These are phyloP conservation scores for Butorides virescens DNA, from an alignment of 2,113 vertebrate species.

Conservation along the genomic window DNA sequence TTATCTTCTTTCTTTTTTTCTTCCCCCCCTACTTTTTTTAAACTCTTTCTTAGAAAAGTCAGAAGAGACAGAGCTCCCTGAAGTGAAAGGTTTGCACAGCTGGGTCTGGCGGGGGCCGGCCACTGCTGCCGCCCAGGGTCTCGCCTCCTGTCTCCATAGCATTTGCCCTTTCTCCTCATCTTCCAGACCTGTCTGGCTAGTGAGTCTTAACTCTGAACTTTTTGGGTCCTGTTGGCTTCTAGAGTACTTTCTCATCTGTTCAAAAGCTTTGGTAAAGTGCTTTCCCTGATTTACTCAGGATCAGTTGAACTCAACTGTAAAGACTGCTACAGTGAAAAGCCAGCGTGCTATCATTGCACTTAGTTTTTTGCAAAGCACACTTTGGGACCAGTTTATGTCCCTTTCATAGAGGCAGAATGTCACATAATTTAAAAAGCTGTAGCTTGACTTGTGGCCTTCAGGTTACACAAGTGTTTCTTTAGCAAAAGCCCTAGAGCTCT, in stretches of 20 bases:
- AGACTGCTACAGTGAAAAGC: neutral
- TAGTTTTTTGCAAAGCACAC: neutral
- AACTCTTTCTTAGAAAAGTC: neutral
- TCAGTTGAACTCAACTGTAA: neutral
- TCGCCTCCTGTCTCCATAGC: rapidly evolving
- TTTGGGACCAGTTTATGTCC: neutral
- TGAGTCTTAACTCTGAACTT: neutral
- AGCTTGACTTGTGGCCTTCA: neutral
- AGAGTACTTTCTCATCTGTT: neutral
- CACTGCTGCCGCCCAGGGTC: rapidly evolving
- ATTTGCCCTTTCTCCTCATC: neutral
- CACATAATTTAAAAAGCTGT: neutral
- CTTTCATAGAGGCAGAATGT: neutral
- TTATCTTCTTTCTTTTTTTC: neutral
- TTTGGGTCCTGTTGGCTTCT: neutral
- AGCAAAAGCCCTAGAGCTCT: neutral
- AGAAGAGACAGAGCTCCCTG: neutral
- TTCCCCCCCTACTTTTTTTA: neutral
- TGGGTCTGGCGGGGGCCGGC: rapidly evolving
- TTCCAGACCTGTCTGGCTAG: neutral
- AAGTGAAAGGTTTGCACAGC: neutral
- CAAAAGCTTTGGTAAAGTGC: neutral
- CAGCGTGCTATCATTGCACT: neutral
- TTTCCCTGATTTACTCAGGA: neutral
- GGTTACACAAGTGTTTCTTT: neutral